Evolutionary conservation across 2,113 vertebrate species (phyloP), one percentile per base, ranked within the genome.

Genomic region (Madoqua kirkii): DNA sequence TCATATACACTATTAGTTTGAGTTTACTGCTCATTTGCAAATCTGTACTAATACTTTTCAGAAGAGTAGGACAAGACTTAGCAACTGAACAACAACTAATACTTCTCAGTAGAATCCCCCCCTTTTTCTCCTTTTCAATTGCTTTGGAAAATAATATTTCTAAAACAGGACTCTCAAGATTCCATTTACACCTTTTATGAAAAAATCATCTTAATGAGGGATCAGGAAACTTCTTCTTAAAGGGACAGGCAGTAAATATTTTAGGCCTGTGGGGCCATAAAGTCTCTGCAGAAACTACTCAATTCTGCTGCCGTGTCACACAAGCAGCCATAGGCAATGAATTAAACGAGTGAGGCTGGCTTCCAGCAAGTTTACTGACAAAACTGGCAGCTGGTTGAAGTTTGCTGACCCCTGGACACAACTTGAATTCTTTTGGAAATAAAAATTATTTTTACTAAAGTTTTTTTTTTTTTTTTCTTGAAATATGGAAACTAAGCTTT

Each of bases 161-260:
- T 92, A 62, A 96, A 84, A 96, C 6, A 85, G 64, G 19, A 64
- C 62, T 97, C 57, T 93, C 27, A 57, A 84, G 36, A 96, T 55
- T 60, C 10, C 36, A 19, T 89, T 83, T 81, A 79, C 0, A n/a
- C 1, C 13, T 48, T 84, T 78, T 60, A 83, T 76, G 12, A 76
- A 89, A 89, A 86, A 83, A 87, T 4, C 36, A 10, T 52, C 57
- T 87, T 89, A n/a, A 83, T 7, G 11, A 87, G 48, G 33, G 2
- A 89, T 97, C 31, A 83, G 88, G 5, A 81, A 62, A 59, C 7
- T 84, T 87, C 91, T 93, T 84, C 67, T 95, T 89, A 89, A 90
- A 92, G 43, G 55, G 31, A 40, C 48, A 90, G 27, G 62, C 0
- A 78, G 16, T 50, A 87, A 93, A 40, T 91, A 88, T 40, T 76